phyloP scores from a whole-genome alignment of 2,888 invertebrate genomes.

The Melinaea marsaeus region DNA sequence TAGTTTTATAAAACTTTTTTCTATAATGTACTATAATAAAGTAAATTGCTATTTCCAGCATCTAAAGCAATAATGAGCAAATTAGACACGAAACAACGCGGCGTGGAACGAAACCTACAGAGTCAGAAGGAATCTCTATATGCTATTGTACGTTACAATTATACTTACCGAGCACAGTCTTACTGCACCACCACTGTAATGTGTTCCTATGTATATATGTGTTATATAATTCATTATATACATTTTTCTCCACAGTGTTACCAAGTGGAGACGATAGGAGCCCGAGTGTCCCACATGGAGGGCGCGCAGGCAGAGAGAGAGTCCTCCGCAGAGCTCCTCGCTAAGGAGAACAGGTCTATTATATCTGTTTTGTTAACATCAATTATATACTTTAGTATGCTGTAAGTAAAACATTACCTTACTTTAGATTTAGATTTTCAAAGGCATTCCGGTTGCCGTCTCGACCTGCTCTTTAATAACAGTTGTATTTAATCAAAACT shows the following conservation, averaged over 20 bases:
- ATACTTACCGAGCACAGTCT: background rate
- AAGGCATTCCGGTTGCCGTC: too few relatives aligned
- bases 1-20: too few relatives aligned
- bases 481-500: too few relatives aligned
- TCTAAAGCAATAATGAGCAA: slow-evolving; percentile 65
- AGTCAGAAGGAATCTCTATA: slow-evolving; percentile 80
- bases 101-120: slow-evolving; percentile 69
- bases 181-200: background rate
- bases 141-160: slow-evolving; percentile 69
- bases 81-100: slow-evolving; percentile 62
- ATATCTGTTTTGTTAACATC: background rate
- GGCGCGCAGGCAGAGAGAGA: slow-evolving; percentile 61
- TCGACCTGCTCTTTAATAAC: too few relatives aligned
- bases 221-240: background rate
- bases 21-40: too few relatives aligned
- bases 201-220: too few relatives aligned
- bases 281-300: slow-evolving; percentile 66
- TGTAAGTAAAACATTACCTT: too few relatives aligned
- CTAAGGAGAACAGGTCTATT: slow-evolving; percentile 59
- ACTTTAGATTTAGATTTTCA: too few relatives aligned
- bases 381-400: background rate
- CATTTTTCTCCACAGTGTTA: slow-evolving; percentile 48
- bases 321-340: slow-evolving; percentile 53
- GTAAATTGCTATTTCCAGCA: slow-evolving; percentile 43
- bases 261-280: slow-evolving; percentile 67